These are phyloP conservation scores for Syrrhaptes paradoxus DNA, from an alignment of 2,113 vertebrate species.

Conservation along the genomic window DNA sequence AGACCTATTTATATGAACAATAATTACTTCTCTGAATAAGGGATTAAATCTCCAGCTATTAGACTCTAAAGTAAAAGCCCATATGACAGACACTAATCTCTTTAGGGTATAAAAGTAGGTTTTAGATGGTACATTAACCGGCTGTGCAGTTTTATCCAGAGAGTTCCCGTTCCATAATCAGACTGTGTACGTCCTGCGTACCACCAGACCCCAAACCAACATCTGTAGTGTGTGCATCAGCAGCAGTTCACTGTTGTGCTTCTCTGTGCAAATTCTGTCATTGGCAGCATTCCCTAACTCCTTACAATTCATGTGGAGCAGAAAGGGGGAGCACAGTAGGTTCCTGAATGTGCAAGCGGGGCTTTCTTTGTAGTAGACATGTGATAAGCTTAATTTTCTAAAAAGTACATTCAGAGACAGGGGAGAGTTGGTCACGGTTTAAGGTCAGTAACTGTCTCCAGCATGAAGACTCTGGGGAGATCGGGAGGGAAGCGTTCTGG, in stretches of 20 bases:
- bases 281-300: not conserved
- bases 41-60: conserved; percentile 41
- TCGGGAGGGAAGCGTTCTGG: not conserved
- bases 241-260: not conserved
- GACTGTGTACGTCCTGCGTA: not conserved
- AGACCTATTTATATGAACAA: conserved; percentile 34
- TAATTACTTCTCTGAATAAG: conserved; percentile 40
- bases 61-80: conserved; percentile 23
- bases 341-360: not conserved
- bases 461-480: not conserved
- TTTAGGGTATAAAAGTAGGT: conserved; percentile 6
- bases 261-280: not conserved
- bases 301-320: not conserved
- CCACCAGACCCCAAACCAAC: not conserved
- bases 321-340: not conserved
- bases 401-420: not conserved
- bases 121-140: not conserved
- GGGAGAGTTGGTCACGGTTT: not conserved
- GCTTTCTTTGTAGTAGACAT: not conserved
- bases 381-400: not conserved
- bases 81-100: conserved; percentile 28
- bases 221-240: not conserved
- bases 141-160: not conserved
- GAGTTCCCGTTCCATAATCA: not conserved
- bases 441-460: not conserved